phyloP scores from a whole-genome alignment of 2,888 invertebrate genomes.

The Labia minor region DNA sequence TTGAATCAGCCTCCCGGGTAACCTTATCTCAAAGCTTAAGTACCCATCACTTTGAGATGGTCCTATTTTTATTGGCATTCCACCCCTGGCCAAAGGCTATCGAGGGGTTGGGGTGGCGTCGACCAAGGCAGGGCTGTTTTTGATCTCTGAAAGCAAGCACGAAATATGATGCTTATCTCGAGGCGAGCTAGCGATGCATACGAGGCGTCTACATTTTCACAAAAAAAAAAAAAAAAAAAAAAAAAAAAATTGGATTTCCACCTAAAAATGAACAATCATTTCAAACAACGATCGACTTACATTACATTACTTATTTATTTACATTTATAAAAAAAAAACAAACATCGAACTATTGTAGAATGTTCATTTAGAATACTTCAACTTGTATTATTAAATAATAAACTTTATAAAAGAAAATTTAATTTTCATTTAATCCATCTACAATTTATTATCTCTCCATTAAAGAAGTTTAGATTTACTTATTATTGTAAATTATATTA shows the following conservation, averaged over 20 bases:
- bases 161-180: slow-evolving; percentile 13
- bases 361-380: no score
- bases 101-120: neutral
- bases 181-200: neutral
- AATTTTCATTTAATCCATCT: no score
- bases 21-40: slow-evolving; percentile 8
- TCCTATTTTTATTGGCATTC: slow-evolving; percentile 13
- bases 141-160: neutral
- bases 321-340: neutral
- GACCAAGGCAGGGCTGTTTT: neutral
- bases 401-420: no score
- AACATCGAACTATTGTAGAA: neutral
- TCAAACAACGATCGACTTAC: neutral
- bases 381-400: no score
- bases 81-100: neutral
- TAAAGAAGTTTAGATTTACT: no score
- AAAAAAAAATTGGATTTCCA: neutral
- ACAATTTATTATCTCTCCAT: no score
- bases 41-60: slow-evolving; percentile 13
- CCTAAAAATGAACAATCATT: neutral
- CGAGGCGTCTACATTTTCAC: neutral
- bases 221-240: no score
- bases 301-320: neutral
- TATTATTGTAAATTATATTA: no score
- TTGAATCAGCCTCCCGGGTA: slow-evolving; percentile 13